Conservation (phyloP, 2,113 vertebrate genomes). For the Vulpes lagopus region DNA sequence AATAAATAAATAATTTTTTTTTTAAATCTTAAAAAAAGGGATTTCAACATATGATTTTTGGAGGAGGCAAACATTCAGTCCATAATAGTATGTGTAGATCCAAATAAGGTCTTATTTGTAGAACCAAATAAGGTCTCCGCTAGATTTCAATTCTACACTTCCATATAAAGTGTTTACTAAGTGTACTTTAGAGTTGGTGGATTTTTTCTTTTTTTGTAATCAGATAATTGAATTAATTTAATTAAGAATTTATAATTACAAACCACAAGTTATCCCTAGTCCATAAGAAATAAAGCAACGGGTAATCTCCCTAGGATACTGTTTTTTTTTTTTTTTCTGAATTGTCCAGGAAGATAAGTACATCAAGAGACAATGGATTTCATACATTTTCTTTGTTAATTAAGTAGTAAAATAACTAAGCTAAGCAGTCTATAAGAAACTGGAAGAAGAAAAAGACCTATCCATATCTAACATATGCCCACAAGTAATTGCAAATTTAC, state of each 20-base stretch:
- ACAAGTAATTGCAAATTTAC: not conserved
- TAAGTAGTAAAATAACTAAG: not conserved
- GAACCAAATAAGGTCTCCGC: not conserved
- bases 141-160: not conserved
- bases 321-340: not conserved
- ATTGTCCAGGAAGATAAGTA: not conserved
- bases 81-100: not conserved
- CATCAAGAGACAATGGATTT: constrained; percentile 21
- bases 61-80: not conserved
- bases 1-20: too few relatives aligned
- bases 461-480: not conserved
- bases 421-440: not conserved
- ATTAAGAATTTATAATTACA: not conserved
- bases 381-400: not conserved
- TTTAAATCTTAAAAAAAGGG: not conserved
- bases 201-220: not conserved
- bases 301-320: not conserved
- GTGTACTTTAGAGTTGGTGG: not conserved
- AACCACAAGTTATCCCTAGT: not conserved
- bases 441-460: not conserved
- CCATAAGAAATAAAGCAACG: not conserved
- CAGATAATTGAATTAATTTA: not conserved
- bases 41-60: not conserved
- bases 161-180: not conserved
- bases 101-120: not conserved